phyloP scores from a whole-genome alignment of 2,888 invertebrate genomes.

The Eupithecia centaureata region DNA sequence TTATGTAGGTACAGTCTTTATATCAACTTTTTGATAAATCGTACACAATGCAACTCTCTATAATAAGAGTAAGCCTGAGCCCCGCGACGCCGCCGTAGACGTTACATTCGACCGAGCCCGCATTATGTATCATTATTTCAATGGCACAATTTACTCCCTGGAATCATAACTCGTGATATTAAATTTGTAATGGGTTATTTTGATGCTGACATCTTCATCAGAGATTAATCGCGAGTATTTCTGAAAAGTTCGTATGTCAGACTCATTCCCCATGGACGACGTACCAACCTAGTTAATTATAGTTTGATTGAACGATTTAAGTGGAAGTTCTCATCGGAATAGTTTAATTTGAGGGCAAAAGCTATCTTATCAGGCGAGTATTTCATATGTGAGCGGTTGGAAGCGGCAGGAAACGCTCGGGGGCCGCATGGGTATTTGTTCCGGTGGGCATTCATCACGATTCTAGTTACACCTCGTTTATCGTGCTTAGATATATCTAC shows the following conservation, averaged over 20 bases:
- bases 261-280: background rate
- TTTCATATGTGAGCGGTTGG: slow-evolving; percentile 44
- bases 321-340: slow-evolving; percentile 26
- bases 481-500: slow-evolving; percentile 19
- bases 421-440: slow-evolving; percentile 54
- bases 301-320: background rate
- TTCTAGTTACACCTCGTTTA: slow-evolving; percentile 29
- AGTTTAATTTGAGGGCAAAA: slow-evolving; percentile 36
- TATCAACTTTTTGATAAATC: slow-evolving; percentile 24
- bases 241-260: slow-evolving; percentile 31
- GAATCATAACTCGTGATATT: slow-evolving; percentile 73
- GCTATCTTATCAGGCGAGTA: slow-evolving; percentile 48
- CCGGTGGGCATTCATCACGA: slow-evolving; percentile 51
- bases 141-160: slow-evolving; percentile 76
- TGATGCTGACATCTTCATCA: slow-evolving; percentile 60
- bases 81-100: slow-evolving; percentile 39
- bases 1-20: too few relatives aligned
- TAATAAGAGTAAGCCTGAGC: slow-evolving; percentile 46
- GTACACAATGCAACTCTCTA: slow-evolving; percentile 24
- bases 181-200: slow-evolving; percentile 75
- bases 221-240: slow-evolving; percentile 43
- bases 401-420: slow-evolving; percentile 42
- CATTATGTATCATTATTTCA: slow-evolving; percentile 80
- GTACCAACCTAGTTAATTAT: background rate
- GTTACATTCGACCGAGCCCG: slow-evolving; percentile 61